Percentiles rank a stretch among this genome's conserved stretches.
Conservation (phyloP, 2,113 vertebrate genomes). For the Chionomys nivalis region DNA sequence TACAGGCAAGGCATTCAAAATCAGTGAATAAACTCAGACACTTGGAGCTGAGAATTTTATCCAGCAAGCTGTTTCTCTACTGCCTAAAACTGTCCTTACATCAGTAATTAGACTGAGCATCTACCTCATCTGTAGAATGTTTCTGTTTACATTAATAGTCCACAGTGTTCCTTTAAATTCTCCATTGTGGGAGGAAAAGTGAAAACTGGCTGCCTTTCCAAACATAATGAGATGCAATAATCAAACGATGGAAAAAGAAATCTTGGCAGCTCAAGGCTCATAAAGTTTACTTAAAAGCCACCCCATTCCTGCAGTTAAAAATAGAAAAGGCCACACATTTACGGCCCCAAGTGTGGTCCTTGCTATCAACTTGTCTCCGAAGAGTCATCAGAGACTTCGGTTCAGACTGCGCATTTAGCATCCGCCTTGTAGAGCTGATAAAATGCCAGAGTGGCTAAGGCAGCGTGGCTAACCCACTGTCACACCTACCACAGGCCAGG, state of each 20-base stretch:
- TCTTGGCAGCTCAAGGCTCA: neutral
- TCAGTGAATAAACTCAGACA: neutral
- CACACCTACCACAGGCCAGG: slow-evolving; percentile 66
- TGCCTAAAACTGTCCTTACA: neutral
- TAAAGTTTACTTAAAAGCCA: slow-evolving; percentile 29
- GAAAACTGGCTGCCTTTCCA: neutral
- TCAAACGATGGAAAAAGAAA: slow-evolving; percentile 24
- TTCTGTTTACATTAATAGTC: neutral
- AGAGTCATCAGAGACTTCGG: slow-evolving; percentile 74
- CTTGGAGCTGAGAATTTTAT: neutral
- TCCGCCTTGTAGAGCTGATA: slow-evolving; percentile 77
- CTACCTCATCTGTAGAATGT: neutral
- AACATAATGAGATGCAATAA: slow-evolving; percentile 18
- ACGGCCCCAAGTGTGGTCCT: slow-evolving; percentile 36
- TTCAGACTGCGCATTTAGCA: slow-evolving; percentile 75
- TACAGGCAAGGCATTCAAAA: neutral
- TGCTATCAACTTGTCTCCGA: slow-evolving; percentile 68
- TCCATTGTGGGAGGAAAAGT: neutral
- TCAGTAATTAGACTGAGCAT: neutral
- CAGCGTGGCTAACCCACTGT: slow-evolving; percentile 73
- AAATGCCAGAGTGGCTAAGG: slow-evolving; percentile 68
- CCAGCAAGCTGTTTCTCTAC: neutral
- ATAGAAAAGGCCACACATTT: slow-evolving; percentile 56
- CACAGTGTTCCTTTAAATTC: neutral
- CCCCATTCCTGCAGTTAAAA: slow-evolving; percentile 18